Conservation (phyloP, 2,113 vertebrate genomes). For the Ranitomeya imitator region DNA sequence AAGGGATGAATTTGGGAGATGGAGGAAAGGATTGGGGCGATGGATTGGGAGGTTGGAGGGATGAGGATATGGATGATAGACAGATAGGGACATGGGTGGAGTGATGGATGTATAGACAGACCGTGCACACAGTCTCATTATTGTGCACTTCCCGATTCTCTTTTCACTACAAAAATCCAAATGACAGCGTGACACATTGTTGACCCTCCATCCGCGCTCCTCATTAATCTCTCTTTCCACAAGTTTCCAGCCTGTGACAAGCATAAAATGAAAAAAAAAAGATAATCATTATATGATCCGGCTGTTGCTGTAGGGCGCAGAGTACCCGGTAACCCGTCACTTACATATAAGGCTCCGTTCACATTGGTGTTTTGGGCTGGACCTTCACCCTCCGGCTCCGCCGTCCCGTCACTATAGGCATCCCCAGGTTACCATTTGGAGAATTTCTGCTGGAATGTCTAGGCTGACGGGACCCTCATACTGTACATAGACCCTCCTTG, state of each 20-base stretch:
- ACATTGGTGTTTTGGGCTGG: background rate
- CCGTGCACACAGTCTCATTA: background rate
- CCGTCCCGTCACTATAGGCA: no score
- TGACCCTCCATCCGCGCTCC: conserved; percentile 1
- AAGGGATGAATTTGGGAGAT: no score
- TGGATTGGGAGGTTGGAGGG: no score
- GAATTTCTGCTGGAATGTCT: no score
- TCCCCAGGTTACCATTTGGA: no score
- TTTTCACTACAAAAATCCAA: conserved; percentile 6
- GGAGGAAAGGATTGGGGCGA: no score
- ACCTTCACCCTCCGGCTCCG: background rate
- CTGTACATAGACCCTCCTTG: no score
- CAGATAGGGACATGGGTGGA: no score
- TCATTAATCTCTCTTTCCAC: conserved; percentile 35
- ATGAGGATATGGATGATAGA: no score
- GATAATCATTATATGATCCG: conserved; percentile 16
- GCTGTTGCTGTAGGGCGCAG: background rate
- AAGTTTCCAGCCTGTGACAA: conserved; percentile 3
- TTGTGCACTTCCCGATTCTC: background rate
- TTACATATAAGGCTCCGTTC: background rate
- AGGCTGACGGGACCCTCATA: background rate
- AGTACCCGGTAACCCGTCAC: background rate
- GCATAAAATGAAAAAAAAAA: conserved; percentile 7
- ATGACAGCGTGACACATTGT: conserved; percentile 27
- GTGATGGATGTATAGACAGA: no score